Base-by-base conservation (phyloP, 2,797 vertebrate species). In the Sitta carolinensis region DNA sequence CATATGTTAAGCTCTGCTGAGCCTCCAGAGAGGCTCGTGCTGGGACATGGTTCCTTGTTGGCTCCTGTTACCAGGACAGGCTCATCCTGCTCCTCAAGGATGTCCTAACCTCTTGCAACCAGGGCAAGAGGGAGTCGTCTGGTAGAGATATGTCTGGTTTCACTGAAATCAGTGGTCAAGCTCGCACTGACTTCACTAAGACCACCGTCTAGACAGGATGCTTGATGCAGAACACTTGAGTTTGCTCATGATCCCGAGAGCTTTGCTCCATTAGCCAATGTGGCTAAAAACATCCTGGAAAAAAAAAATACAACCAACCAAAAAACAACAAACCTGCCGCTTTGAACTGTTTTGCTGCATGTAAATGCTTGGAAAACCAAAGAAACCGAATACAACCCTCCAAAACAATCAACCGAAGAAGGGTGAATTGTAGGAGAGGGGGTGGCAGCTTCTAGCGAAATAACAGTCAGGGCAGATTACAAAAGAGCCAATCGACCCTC, bases 211-310 rank as follows among this genome's bases (percentile, higher is more conserved):
- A 83, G 91, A 90, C 79, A 73, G 80, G 80, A 77, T 94, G 47
- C 92, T 89, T 48, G 79, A 51, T 45, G 69, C 70, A 83, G 74
- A 95, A 27, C 67, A 67, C 34, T 51, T 48, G 76, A 76, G 55
- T 68, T 91, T 92, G 78, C 72, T 94, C 79, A 9, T 25, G 52
- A 86, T 73, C 87, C 62, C 43, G 0, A 70, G 94, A 96, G 85
- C 88, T 95, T 93, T 90, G 68, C 48, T 94, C 88, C 20, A 2
- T 95, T 97, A 96, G 94, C 96, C 96, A 97, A 97, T 97, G 94
- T 95, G 95, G 94, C 96, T 96, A 95, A 97, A 96, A 95, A 93
- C 5, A 17, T 75, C 84, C 59, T 63, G 78, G 78, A 29, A 40
- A 62, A 63, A 61, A 67, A 50, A 47, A 16, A 25, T 16, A 18